Evolutionary conservation across 2,797 vertebrate species (phyloP), one percentile per base, ranked within the genome.

Genomic region (Synaphobranchus kaupii): DNA sequence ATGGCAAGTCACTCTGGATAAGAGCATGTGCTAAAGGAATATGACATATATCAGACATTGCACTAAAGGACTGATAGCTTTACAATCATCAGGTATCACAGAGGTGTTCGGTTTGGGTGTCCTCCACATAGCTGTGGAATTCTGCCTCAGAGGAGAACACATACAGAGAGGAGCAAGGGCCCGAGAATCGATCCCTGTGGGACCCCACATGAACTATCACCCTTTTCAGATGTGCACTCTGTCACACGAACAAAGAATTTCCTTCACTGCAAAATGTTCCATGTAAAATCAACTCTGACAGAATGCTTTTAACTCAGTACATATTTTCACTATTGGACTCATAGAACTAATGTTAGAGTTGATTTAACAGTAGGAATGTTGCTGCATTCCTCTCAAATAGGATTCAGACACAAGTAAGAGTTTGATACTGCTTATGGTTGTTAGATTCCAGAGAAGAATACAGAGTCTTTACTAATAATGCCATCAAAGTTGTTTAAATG

Each of bases 401-500:
- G 58, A 60, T 60, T 66, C 22, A n/a, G 60, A n/a, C 60, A n/a
- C 60, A n/a, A 66, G 3, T 66, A 66, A 22, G 60, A 22, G 22
- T n/a, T 66, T 66, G 60, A 66, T 66, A 60, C 58, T 60, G 58
- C 20, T 60, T 13, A 60, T 22, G 25, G 60, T 66, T 66, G 60
- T 66, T 66, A 66, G n/a, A 60, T 60, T 60, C 58, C 20, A n/a
- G 60, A 66, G 60, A 66, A 25, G 22, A n/a, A 66, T 66, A n/a
- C 60, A n/a, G 60, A 5, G 22, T 22, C 7, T 66, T n/a, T 66
- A 66, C 60, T 66, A 66, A 66, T 66, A 66, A n/a, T 66, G 60
- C 60, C 60, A n/a, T 66, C 60, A 66, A 66, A 66, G 60, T 9
- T 66, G 60, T 66, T 66, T 66, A 66, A 66, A 66, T n/a, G 60